Conservation (phyloP, 2,113 vertebrate species). For the Ptilorrhoa leucosticta region DNA sequence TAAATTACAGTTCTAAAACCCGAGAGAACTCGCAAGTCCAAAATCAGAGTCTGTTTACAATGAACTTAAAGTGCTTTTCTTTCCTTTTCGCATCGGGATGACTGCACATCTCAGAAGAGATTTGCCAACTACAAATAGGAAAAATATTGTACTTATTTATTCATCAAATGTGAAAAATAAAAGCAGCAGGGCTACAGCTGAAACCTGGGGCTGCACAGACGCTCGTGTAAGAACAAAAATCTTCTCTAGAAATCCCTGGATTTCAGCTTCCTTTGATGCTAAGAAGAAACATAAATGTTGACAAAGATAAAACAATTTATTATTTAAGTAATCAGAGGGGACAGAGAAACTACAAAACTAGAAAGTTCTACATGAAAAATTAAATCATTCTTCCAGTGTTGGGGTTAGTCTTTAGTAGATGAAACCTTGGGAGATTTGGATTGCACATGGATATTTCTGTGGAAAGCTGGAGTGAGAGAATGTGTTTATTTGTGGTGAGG, state of each 20-base stretch:
- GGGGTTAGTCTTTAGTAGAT: neutral
- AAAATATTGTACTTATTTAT: neutral
- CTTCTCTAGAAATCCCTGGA: neutral
- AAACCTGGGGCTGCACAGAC: neutral
- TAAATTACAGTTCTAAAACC: neutral
- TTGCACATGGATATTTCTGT: neutral
- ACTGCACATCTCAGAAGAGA: neutral
- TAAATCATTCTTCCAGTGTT: neutral
- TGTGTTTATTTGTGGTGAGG: neutral
- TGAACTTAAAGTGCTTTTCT: neutral
- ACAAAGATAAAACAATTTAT: neutral
- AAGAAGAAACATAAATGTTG: neutral
- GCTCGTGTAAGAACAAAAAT: neutral
- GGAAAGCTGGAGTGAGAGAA: neutral
- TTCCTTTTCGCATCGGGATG: neutral
- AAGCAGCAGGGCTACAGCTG: neutral
- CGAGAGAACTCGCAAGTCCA: neutral
- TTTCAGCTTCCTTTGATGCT: neutral
- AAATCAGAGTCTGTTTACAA: neutral
- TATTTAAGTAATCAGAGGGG: neutral
- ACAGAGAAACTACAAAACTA: neutral
- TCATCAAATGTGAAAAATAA: slow-evolving; percentile 25
- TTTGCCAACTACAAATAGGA: neutral
- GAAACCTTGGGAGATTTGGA: neutral
- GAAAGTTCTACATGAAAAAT: neutral